Evolutionary conservation across 2,888 invertebrate genomes (phyloP).

Genomic region (Habrosyne pyritoides): DNA sequence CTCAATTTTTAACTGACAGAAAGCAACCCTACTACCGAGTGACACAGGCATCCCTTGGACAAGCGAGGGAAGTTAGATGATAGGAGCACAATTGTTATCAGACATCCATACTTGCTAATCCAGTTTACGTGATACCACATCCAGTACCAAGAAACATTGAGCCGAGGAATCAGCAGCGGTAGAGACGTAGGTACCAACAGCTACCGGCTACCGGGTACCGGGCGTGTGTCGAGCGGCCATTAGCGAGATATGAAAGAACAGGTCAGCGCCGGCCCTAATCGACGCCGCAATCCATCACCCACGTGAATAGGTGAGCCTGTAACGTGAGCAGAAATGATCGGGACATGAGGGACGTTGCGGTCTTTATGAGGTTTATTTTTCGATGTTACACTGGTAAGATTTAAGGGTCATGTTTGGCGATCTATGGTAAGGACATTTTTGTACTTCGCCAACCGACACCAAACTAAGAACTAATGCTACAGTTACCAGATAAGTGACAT

Average conservation of each 20-base stretch:
- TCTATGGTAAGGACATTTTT: no score
- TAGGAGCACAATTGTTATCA: no score
- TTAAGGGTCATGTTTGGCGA: not conserved
- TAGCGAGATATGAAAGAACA: conserved; percentile 82
- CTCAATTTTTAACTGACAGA: no score
- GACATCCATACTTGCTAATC: not conserved
- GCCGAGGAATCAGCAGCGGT: conserved; percentile 11
- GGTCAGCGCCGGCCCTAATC: conserved; percentile 80
- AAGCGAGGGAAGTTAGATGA: no score
- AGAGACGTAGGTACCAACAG: conserved; percentile 22
- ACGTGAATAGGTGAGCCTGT: conserved; percentile 73
- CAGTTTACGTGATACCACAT: not conserved
- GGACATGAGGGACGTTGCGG: not conserved
- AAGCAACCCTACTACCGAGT: no score
- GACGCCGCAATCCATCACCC: conserved; percentile 82
- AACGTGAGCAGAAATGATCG: conserved; percentile 42
- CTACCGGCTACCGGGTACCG: no score
- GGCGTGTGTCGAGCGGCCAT: conserved; percentile 56
- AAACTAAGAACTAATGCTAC: no score
- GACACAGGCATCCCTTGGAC: no score
- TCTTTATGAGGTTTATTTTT: not conserved
- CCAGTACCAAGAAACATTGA: not conserved
- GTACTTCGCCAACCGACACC: no score
- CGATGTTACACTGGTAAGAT: not conserved
- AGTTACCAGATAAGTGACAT: no score